Percentiles rank a stretch among this genome's conserved stretches.
These are phyloP conservation scores for Patella caerulea DNA, from an alignment of 2,888 invertebrate genomes.

Conservation along the genomic window DNA sequence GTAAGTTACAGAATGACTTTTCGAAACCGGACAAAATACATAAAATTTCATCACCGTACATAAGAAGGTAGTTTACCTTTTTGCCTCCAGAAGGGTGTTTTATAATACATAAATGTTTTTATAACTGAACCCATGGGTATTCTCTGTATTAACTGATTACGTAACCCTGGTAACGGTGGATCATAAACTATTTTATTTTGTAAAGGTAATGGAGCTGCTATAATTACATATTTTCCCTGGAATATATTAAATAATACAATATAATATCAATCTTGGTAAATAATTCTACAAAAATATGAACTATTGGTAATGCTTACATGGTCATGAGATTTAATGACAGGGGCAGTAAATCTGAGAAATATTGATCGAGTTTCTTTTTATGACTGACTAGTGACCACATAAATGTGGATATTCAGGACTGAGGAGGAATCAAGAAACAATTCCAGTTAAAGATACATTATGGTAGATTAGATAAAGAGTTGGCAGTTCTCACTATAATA, in stretches of 20 bases:
- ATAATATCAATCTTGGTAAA: neutral
- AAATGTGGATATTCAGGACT: no score
- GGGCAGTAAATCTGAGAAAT: no score
- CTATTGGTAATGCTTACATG: neutral
- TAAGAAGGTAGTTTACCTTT: conserved; percentile 55
- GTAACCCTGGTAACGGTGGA: conserved; percentile 65
- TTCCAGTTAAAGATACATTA: no score
- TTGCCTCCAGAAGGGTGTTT: conserved; percentile 71
- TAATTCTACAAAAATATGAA: neutral
- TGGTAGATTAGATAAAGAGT: no score
- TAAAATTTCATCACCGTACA: neutral
- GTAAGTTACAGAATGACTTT: no score
- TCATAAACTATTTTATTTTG: conserved; percentile 68
- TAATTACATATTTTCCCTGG: conserved; percentile 59
- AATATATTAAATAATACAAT: neutral
- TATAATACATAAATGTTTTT: conserved; percentile 72
- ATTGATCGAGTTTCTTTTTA: no score
- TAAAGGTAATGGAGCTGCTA: conserved; percentile 67
- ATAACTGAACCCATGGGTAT: conserved; percentile 71
- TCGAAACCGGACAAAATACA: no score
- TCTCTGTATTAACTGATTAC: conserved; percentile 67
- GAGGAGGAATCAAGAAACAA: no score
- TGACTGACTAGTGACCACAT: no score
- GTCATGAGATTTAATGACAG: neutral
- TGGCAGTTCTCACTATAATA: no score